Evolutionary conservation across 2,888 invertebrate genomes (phyloP).

Genomic region (Thysanoteuthis rhombus): DNA sequence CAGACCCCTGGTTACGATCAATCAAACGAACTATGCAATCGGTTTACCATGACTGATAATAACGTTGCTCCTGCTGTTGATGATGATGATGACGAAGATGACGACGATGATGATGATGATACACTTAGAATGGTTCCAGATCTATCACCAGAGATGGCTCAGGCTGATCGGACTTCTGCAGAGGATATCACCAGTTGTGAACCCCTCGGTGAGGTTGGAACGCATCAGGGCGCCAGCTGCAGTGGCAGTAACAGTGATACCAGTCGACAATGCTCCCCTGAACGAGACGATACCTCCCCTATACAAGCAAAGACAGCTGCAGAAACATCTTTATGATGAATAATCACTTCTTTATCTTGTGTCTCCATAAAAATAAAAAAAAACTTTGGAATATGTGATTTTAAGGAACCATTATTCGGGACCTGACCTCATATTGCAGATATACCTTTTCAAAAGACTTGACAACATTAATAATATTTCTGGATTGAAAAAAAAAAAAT

Average conservation of each 20-base stretch:
- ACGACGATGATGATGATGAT: background rate
- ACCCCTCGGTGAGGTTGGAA: too few relatives aligned
- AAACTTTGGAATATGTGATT: background rate
- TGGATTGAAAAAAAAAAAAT: background rate
- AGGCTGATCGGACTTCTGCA: background rate
- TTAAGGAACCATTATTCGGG: background rate
- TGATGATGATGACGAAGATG: background rate
- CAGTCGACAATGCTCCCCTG: background rate
- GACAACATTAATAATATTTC: too few relatives aligned
- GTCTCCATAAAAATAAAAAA: background rate
- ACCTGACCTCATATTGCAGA: background rate
- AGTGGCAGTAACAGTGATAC: background rate
- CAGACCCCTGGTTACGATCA: background rate
- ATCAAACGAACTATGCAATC: background rate
- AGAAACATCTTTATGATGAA: slow-evolving; percentile 16
- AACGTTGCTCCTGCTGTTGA: background rate
- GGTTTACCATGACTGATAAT: background rate
- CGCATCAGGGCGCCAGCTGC: background rate
- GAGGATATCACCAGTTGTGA: background rate
- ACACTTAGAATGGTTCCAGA: background rate
- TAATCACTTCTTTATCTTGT: background rate
- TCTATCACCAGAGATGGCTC: background rate
- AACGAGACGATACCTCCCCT: background rate
- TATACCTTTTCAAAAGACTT: too few relatives aligned
- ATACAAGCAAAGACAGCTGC: background rate